Evolutionary conservation across 2,888 invertebrate species (phyloP), one percentile per base, ranked within the genome.

Genomic region (Andrena hattorfiana): DNA sequence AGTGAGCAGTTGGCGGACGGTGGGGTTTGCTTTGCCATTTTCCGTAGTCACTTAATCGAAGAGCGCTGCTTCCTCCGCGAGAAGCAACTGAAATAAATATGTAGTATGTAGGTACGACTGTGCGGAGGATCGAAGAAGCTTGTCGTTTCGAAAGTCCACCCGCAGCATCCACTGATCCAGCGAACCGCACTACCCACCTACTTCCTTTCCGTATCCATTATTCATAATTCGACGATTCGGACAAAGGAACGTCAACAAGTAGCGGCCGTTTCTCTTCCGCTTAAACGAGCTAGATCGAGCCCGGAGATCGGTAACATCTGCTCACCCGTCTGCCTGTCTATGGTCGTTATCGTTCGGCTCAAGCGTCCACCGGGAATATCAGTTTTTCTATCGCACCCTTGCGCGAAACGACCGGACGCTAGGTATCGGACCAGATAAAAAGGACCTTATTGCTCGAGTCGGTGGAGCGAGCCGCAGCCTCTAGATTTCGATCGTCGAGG

Each of bases 241-340:
- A 48, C 51, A 75, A 72, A 62, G 67, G 51, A 69, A 78, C 73
- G 78, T 70, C 81, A 78, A 81, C 81, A 78, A 77, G 77, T 78
- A 73, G 56, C 59, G 49, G 59, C 5, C 73, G 66, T 59, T 54
- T n/a, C 71, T 32, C 8, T 8, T 32, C 32, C 32, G 32, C 8
- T 32, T 32, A 32, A 32, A 32, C 32, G 32, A 8, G 32, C 8
- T 32, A 32, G 32, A 32, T 32, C 32, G 32, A 32, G 32, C 32
- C 32, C 32, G 8, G 8, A 62, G 59, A 71, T 73, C 23, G 62
- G 51, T 59, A 62, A 30, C 67, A 54, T 78, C 74, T 54, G 74
- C 60, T 59, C 66, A 59, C n/a, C 54, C 7, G 64, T 42, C 63
- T 42, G 42, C 59, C 66, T 59, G 64, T 49, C 60, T 35, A 23